Conservation (phyloP, 2,113 vertebrate species). For the Dolichotis patagonum region DNA sequence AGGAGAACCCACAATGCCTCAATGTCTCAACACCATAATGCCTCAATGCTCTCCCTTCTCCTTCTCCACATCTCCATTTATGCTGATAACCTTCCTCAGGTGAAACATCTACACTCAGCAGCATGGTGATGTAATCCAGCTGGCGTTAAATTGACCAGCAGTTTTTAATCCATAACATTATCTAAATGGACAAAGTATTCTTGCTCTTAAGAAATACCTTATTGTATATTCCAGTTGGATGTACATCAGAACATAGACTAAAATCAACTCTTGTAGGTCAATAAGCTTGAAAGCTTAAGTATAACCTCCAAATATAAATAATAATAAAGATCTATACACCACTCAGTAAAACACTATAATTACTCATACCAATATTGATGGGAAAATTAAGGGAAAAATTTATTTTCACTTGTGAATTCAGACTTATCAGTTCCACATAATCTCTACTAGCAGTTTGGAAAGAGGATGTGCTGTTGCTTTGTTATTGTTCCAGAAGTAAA, state of each 20-base stretch:
- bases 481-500: neutral
- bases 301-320: slow-evolving; percentile 3
- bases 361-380: neutral
- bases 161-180: too few relatives aligned
- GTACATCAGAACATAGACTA: neutral
- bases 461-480: neutral
- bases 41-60: too few relatives aligned
- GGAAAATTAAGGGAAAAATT: neutral
- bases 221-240: neutral
- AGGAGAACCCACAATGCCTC: too few relatives aligned
- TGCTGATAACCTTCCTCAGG: too few relatives aligned
- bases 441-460: neutral
- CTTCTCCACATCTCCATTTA: too few relatives aligned
- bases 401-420: slow-evolving; percentile 4
- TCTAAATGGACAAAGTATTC: neutral
- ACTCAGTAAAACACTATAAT: slow-evolving; percentile 10
- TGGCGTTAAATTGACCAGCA: too few relatives aligned
- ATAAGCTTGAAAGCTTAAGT: neutral
- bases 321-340: neutral
- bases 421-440: neutral
- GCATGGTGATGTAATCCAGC: too few relatives aligned
- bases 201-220: slow-evolving; percentile 31
- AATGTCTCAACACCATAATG: too few relatives aligned
- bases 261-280: neutral
- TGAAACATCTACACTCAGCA: too few relatives aligned